phyloP scores from a whole-genome alignment of 2,797 vertebrate genomes.

The Sarcoramphus papa region DNA sequence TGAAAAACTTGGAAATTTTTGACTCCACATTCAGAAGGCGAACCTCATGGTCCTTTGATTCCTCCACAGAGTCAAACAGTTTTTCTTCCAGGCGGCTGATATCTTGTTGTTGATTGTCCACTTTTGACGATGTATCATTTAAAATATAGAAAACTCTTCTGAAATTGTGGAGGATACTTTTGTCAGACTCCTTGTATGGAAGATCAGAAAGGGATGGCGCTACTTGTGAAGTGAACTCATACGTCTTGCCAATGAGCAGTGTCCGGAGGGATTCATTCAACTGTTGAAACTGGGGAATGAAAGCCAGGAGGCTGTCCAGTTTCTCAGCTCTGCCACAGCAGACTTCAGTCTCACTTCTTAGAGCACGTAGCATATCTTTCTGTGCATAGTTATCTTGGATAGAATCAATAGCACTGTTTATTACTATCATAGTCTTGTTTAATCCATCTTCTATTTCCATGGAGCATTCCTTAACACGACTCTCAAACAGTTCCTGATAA shows the following conservation, averaged over 20 bases:
- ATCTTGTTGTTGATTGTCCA: constrained; percentile 46
- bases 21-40: constrained; percentile 70
- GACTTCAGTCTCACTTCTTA: constrained; percentile 28
- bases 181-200: neutral
- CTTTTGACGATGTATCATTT: constrained; percentile 54
- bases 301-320: constrained; percentile 55
- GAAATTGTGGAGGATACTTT: constrained; percentile 12
- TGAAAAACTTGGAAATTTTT: constrained; percentile 68
- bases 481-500: constrained; percentile 60
- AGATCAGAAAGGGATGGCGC: constrained; percentile 3
- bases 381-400: constrained; percentile 74
- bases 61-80: neutral
- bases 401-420: constrained; percentile 77
- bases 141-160: constrained; percentile 58
- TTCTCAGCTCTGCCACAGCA: constrained; percentile 58
- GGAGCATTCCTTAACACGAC: constrained; percentile 61
- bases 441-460: constrained; percentile 77
- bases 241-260: constrained; percentile 39
- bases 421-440: constrained; percentile 76
- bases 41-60: constrained; percentile 48
- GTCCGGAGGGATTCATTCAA: constrained; percentile 72
- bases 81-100: constrained; percentile 61
- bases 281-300: constrained; percentile 62
- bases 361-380: constrained; percentile 30
- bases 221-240: constrained; percentile 30